Conservation (phyloP, 2,888 invertebrate genomes). For the Tethea ocularis region DNA sequence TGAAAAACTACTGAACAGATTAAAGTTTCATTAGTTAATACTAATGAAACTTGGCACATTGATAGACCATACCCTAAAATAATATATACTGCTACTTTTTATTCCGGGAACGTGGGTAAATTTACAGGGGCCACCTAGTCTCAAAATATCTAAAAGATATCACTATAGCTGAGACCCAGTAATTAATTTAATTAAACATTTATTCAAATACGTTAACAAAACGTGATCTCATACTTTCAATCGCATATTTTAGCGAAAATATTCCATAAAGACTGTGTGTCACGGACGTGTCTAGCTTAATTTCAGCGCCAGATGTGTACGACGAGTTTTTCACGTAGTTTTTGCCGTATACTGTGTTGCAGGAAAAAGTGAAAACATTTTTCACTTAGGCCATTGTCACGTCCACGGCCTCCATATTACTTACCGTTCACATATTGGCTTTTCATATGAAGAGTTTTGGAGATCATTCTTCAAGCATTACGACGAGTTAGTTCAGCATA, state of each 20-base stretch:
- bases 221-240: not conserved
- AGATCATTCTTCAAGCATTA: not conserved
- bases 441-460: slow-evolving; percentile 28
- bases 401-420: slow-evolving; percentile 41
- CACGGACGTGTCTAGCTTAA: slow-evolving; percentile 49
- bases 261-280: slow-evolving; percentile 19
- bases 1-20: no score
- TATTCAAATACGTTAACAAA: not conserved
- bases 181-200: not conserved
- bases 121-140: no score
- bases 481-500: no score
- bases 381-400: slow-evolving; percentile 47
- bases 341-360: slow-evolving; percentile 24
- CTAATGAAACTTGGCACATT: no score
- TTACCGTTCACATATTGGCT: slow-evolving; percentile 32
- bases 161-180: no score
- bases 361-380: slow-evolving; percentile 50
- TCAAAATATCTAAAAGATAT: no score
- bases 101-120: no score
- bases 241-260: slow-evolving; percentile 33
- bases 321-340: slow-evolving; percentile 43
- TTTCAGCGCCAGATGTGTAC: slow-evolving; percentile 54
- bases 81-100: no score
- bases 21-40: no score
- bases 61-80: no score